Percentiles rank a stretch among this genome's conserved stretches.
These are phyloP conservation scores for Cactoblastis cactorum DNA, from an alignment of 2,888 invertebrate species.

Conservation along the genomic window DNA sequence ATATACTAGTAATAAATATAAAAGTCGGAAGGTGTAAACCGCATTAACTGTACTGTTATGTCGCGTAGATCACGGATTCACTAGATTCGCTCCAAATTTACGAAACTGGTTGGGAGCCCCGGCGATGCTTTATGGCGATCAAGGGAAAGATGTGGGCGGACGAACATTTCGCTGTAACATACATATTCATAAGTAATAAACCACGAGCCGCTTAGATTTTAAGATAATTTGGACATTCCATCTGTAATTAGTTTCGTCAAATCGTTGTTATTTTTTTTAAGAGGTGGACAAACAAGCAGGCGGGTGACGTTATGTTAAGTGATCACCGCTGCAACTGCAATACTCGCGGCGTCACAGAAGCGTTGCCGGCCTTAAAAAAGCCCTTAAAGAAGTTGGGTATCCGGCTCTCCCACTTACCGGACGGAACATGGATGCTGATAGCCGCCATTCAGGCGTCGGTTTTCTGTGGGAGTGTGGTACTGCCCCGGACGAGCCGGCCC, in stretches of 20 bases:
- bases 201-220: conserved; percentile 5
- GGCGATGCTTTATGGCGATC: conserved; percentile 5
- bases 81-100: conserved; percentile 9
- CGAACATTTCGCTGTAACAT: not conserved
- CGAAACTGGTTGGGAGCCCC: conserved; percentile 5
- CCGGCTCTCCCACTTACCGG: too few species aligned
- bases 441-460: too few species aligned
- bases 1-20: not conserved
- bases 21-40: not conserved
- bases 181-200: conserved; percentile 3
- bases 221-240: not conserved
- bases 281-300: too few species aligned
- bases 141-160: conserved; percentile 2
- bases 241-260: not conserved
- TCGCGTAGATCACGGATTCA: conserved; percentile 10
- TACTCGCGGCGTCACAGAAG: too few species aligned
- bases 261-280: too few species aligned
- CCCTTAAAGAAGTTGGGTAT: too few species aligned
- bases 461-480: too few species aligned
- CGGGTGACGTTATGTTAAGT: too few species aligned
- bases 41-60: not conserved
- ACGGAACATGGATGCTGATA: too few species aligned
- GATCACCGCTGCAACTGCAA: too few species aligned
- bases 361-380: too few species aligned
- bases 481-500: too few species aligned